Base-by-base conservation (phyloP, 2,797 vertebrate genomes). In the Malurus splendens region DNA sequence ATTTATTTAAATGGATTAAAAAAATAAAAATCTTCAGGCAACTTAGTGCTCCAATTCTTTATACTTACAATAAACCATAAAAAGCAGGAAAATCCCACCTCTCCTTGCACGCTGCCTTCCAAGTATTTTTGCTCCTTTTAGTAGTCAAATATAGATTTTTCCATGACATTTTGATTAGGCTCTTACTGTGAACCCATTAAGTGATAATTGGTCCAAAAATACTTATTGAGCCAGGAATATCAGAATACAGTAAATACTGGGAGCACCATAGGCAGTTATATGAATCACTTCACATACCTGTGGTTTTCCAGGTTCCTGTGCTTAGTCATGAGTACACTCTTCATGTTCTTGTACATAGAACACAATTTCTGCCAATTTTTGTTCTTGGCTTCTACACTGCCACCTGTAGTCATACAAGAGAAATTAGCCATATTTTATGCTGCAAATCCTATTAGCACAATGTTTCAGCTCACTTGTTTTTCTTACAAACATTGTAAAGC, bases 281-380 rank as follows among this genome's bases (percentile, higher is more conserved):
- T 96, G 91, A 96, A 96, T 93, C 94, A 95, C 86, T 94, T 93
- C 75, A 97, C 97, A 96, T 97, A 97, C 97, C 97, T 96, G 96
- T 95, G 95, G 95, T 94, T 97, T 97, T 96, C 96, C 93, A 92
- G 95, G 96, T 96, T 96, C 92, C 92, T 91, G 85, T 95, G 94
- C 95, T 96, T 96, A 96, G 94, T 97, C 93, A 93, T 87, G 82
- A 95, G 91, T 90, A 92, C 93, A 87, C 86, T 94, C 94, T 95
- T 96, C 93, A 77, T 91, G 91, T 89, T 92, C 90, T 95, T 0
- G 9, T 47, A 82, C 84, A 88, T 70, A 78, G 90, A 93, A 86
- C 14, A 83, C 88, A 93, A 93, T 94, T 96, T 96, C 95, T 94
- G 89, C 94, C 95, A 95, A 72, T 92, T 95, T 93, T 92, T 61